A percentile compares a stretch with the other conserved stretches of the same genome.
These are phyloP conservation scores for Cyaniris semiargus DNA, from an alignment of 2,888 invertebrate genomes.

Conservation along the genomic window DNA sequence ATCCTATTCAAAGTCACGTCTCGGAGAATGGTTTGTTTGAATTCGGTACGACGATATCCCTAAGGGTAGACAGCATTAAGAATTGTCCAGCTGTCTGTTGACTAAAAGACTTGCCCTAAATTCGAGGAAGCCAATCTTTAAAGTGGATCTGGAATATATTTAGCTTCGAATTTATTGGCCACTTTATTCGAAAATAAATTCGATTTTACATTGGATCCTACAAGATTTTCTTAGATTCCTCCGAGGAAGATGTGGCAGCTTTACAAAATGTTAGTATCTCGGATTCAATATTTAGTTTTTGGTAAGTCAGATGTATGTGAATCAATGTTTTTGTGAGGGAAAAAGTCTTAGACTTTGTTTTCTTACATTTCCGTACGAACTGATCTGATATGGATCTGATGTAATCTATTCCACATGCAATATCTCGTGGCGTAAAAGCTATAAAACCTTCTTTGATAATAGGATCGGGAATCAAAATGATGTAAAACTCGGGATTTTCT, in stretches of 20 bases:
- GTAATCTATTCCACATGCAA: neutral
- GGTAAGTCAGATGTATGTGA: too few relatives aligned
- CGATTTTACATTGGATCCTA: neutral
- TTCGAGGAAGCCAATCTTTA: conserved; percentile 12
- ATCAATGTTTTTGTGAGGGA: too few relatives aligned
- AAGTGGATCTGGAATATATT: conserved; percentile 14
- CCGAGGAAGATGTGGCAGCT: neutral
- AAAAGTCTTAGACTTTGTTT: too few relatives aligned
- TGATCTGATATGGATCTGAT: neutral
- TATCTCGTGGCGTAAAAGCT: neutral
- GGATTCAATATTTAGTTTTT: neutral
- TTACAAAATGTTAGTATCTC: neutral
- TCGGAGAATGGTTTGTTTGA: neutral
- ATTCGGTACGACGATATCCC: neutral
- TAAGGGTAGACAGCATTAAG: conserved; percentile 5
- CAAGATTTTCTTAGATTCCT: neutral
- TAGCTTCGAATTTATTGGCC: conserved; percentile 2
- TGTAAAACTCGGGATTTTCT: neutral
- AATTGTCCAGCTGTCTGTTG: conserved; percentile 10
- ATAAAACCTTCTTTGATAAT: conserved; percentile 20
- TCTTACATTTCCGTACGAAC: too few relatives aligned
- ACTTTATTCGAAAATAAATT: conserved; percentile 1
- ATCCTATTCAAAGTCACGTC: neutral
- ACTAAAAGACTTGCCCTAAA: conserved; percentile 18
- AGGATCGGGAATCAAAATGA: conserved; percentile 3